Percentiles rank a stretch among this genome's conserved stretches.
These are phyloP conservation scores for Ditylenchus weischeri DNA, from an alignment of 2,888 invertebrate genomes.

Conservation along the genomic window DNA sequence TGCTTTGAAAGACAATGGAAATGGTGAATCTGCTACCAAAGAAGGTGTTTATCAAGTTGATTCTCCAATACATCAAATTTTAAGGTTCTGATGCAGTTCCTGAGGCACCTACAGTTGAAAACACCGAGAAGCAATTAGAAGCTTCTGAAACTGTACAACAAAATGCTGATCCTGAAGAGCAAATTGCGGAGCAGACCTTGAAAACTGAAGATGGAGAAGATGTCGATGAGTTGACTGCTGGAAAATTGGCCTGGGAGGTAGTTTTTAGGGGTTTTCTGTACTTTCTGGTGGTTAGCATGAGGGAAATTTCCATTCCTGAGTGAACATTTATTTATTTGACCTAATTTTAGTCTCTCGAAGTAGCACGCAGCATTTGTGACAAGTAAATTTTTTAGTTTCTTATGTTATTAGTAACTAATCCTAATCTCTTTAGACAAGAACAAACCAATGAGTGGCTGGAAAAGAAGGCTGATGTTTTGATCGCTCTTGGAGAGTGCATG, in stretches of 20 bases:
- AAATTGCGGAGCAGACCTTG: not conserved
- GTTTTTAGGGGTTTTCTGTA: not conserved
- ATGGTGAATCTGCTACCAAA: not conserved
- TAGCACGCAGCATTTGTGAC: slow-evolving; percentile 27
- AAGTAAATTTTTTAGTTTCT: slow-evolving; percentile 5
- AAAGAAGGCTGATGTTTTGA: slow-evolving; percentile 20
- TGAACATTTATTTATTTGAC: not conserved
- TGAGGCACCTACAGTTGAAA: not conserved
- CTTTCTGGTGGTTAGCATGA: too few relatives aligned
- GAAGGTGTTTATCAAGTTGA: not conserved
- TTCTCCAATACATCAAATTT: too few relatives aligned
- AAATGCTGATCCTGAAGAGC: not conserved
- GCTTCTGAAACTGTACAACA: not conserved
- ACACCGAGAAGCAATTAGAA: not conserved
- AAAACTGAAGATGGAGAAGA: slow-evolving; percentile 11
- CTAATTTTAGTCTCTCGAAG: slow-evolving; percentile 15
- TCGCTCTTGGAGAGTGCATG: slow-evolving; percentile 22
- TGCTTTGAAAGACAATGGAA: not conserved
- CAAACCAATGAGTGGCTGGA: slow-evolving; percentile 16
- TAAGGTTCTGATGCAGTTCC: not conserved
- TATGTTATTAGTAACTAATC: not conserved
- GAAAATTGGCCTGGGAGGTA: slow-evolving; percentile 20
- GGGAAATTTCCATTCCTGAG: not conserved
- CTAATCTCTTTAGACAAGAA: slow-evolving; percentile 10
- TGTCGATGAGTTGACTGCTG: slow-evolving; percentile 12